phyloP scores from a whole-genome alignment of 2,888 invertebrate species.

The Heterodera filipjevi region DNA sequence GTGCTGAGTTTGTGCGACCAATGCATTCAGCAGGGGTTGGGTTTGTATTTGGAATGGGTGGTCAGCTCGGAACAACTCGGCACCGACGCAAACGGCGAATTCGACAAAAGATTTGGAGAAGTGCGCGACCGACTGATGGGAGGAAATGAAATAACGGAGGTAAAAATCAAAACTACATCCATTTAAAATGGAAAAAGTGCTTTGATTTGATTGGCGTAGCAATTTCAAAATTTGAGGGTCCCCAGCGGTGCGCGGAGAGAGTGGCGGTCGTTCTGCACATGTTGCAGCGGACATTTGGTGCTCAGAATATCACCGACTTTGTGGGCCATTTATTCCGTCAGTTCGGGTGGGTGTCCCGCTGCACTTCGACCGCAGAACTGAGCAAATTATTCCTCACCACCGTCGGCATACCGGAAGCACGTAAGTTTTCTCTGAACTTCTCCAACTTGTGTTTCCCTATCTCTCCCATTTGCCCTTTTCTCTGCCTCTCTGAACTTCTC shows the following conservation, averaged over 20 bases:
- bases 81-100: constrained; percentile 23
- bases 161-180: not conserved
- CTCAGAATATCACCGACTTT: constrained; percentile 26
- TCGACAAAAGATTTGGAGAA: constrained; percentile 26
- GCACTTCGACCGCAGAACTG: constrained; percentile 30
- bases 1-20: constrained; percentile 45
- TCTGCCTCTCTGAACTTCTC: not conserved
- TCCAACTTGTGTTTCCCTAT: not conserved
- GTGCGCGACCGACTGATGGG: constrained; percentile 20
- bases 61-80: constrained; percentile 36
- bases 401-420: constrained; percentile 25
- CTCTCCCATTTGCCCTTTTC: not conserved
- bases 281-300: constrained; percentile 37
- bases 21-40: constrained; percentile 50
- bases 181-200: not conserved
- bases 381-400: constrained; percentile 29
- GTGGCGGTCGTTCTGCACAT: constrained; percentile 37
- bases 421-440: constrained; percentile 16
- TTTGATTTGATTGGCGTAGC: not conserved
- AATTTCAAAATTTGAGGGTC: not conserved
- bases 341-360: constrained; percentile 26
- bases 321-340: constrained; percentile 27
- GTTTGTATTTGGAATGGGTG: constrained; percentile 50
- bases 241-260: constrained; percentile 34
- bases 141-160: not conserved